Conservation (phyloP, 2,888 invertebrate genomes). For the Nymphalis polychloros region DNA sequence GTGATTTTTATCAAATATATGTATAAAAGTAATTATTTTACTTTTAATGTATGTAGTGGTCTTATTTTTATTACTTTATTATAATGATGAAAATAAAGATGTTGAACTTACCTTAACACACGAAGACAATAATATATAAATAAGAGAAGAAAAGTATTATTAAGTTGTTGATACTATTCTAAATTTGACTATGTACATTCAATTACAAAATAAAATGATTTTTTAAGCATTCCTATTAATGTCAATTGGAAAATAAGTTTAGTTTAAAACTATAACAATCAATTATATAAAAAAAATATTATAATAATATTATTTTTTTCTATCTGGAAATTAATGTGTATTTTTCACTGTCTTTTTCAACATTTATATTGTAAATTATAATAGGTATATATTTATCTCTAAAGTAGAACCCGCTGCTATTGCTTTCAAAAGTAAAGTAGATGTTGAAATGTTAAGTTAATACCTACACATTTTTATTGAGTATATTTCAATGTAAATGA, state of each 20-base stretch:
- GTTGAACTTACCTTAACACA: conserved; percentile 13
- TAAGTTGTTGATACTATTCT: conserved; percentile 10
- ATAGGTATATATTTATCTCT: neutral
- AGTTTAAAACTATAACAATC: conserved; percentile 1
- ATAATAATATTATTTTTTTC: neutral
- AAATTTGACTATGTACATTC: conserved; percentile 21
- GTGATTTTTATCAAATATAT: too few species aligned
- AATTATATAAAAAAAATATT: neutral
- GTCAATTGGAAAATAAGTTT: conserved; percentile 12
- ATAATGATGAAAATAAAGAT: conserved; percentile 1
- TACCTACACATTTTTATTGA: conserved; percentile 7
- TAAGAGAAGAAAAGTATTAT: neutral
- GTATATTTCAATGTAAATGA: neutral
- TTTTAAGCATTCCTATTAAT: conserved; percentile 11
- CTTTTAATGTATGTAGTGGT: neutral
- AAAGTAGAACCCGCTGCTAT: conserved; percentile 25
- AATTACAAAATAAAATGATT: conserved; percentile 16
- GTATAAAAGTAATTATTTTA: neutral
- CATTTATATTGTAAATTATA: too few species aligned
- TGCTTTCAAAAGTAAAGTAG: conserved; percentile 30
- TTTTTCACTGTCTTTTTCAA: neutral
- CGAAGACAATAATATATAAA: conserved; percentile 8
- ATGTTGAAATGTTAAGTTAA: conserved; percentile 10
- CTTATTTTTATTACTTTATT: neutral
- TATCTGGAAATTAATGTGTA: neutral